Evolutionary conservation across 2,888 invertebrate species (phyloP), one percentile per base, ranked within the genome.

Genomic region (Creontiades dilutus): DNA sequence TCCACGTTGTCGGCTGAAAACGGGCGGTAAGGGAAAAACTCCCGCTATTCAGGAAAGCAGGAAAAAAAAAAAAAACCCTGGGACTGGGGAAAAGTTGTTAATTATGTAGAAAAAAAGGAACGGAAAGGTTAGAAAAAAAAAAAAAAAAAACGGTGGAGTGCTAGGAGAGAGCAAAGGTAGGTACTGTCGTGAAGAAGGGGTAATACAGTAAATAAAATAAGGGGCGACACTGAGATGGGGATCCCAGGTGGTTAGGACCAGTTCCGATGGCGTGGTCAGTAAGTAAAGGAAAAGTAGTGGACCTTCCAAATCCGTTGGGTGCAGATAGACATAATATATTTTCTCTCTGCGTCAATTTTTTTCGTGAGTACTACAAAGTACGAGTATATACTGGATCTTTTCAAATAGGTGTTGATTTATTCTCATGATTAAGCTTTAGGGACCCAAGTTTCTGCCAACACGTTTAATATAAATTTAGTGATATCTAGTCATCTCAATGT

Each of bases 51-150:
- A 37, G 37, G 37, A 37, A 37, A 37, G 37, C 37, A 37, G 37
- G 37, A 7, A 7, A 37, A 57, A 57, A 37, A 7, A 7, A 7
- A 7, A 37, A 57, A 57, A 14, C 14, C 5, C 57, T 57, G n/a
- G n/a, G 57, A n/a, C 57, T 57, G 57, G 57, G 57, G n/a, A n/a
- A 57, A 14, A 57, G 57, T 57, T n/a, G n/a, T 57, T 57, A 57
- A 57, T 57, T 57, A 57, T 57, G 7, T 57, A 16, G 19, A 5
- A n/a, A 14, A 57, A 57, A n/a, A 57, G 5, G 57, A n/a, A 57
- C 0, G n/a, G 7, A n/a, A n/a, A 57, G n/a, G 57, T 16, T 57
- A 57, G 19, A 57, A 57, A 57, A 57, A 37, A 37, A n/a, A n/a
- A n/a, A n/a, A n/a, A n/a, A n/a, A n/a, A n/a, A n/a, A n/a, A n/a